Evolutionary conservation across 2,888 invertebrate genomes (phyloP).

Genomic region (Tromatobia lineatoria): DNA sequence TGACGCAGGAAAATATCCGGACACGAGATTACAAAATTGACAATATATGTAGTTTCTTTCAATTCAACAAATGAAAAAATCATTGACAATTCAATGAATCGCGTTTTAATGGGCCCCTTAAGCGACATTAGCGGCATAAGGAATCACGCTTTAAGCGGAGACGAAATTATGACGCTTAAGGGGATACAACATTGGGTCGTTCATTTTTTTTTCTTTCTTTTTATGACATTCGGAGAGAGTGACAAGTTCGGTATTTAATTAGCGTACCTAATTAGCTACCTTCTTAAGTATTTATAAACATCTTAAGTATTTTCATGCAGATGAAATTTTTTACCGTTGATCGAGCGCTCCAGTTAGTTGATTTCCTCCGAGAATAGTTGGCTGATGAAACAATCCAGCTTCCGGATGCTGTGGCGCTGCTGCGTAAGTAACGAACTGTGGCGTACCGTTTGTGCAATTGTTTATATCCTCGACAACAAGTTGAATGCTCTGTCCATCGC

Average conservation of each 20-base stretch:
- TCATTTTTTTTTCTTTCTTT: not conserved
- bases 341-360: constrained; percentile 80
- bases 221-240: not conserved
- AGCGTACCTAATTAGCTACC: not conserved
- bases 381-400: constrained; percentile 78
- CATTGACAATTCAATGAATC: constrained; percentile 11
- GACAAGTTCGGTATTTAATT: not conserved
- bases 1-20: not conserved
- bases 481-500: constrained; percentile 82
- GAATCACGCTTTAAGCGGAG: too few species aligned
- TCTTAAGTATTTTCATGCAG: constrained; percentile 43
- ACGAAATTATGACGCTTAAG: too few species aligned
- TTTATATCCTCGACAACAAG: constrained; percentile 81
- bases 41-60: constrained; percentile 11
- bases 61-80: not conserved
- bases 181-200: not conserved
- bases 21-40: constrained; percentile 58
- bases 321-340: constrained; percentile 78
- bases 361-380: constrained; percentile 78
- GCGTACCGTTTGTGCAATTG: constrained; percentile 79
- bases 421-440: constrained; percentile 79
- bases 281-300: constrained; percentile 39
- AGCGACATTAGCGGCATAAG: too few species aligned
- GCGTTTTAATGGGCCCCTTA: not conserved
- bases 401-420: constrained; percentile 78